Base-by-base conservation (phyloP, 2,113 vertebrate genomes). In the Calidris pugnax region DNA sequence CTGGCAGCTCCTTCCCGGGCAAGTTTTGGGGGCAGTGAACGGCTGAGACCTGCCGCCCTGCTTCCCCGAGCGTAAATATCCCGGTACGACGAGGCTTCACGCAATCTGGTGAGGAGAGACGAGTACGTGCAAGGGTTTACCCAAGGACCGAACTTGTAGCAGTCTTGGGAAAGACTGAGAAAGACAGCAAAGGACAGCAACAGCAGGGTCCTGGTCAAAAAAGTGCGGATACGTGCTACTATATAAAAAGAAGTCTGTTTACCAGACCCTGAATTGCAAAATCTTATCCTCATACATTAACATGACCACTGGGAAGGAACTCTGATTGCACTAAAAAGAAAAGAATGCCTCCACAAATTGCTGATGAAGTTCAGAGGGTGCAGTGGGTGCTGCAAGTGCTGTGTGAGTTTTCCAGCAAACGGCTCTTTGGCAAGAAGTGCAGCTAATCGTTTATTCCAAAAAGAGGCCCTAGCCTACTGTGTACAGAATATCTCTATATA, bases 361-460 rank as follows among this genome's bases (percentile, higher is more conserved):
- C 55, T 87, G 30, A 9, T 66, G 50, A 55, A 71, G 60, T 89
- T 87, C 73, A 68, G 72, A 50, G 83, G 53, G 71, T 85, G 60
- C 78, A 67, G 59, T 0, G 33, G 22, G 55, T 45, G 72, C 69
- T 84, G 69, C 24, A 62, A 86, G 63, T 20, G 30, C 79, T 53
- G 16, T 6, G 67, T 33, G n/a, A 87, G 78, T 81, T 94, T 81
- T 74, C 50, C 85, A 75, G 72, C 17, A 1, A 94, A 12, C 35
- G n/a, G 7, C 41, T 47, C 57, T 87, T 86, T 84, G 88, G 84
- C 88, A 92, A 84, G 90, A 64, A 89, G 69, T 4, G 1, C 94
- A 85, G 92, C 88, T 39, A 88, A 89, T 94, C 12, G 14, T 85
- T 95, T 95, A 78, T 96, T 86, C 76, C 90, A 45, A 94, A 93